Base-by-base conservation (phyloP, 2,797 vertebrate species). In the Gouania willdenowi region DNA sequence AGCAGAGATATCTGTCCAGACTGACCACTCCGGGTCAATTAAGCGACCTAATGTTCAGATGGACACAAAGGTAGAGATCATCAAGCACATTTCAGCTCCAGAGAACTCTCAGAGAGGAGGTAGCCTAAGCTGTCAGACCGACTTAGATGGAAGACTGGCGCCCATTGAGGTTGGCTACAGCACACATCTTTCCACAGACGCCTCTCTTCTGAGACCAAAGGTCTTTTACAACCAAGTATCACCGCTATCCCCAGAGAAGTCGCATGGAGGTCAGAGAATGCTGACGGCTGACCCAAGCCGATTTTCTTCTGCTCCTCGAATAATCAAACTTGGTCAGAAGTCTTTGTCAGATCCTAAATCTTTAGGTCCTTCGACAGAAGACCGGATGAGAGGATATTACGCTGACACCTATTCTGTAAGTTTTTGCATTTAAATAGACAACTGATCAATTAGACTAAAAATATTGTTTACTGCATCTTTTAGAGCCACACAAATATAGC, bases 1-100 rank as follows among this genome's bases (percentile, higher is more conserved):
- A 28, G 92, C 95, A 29, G 96, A 99, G 82, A 98, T 95, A 66
- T 99, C 97, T 28, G 96, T 99, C 24, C 97, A 99, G 82, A 99
- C 97, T 13, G 97, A 99, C 70, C 92, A 96, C 22, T 91, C 93
- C 19, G 97, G 95, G 67, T 91, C 89, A 26, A 91, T 98, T 74
- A 92, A 91, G 77, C 91, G 87, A 25, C 95, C 97, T 42, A 93
- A 90, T 29, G 36, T 96, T 31, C 88, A 90, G 54, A 72, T 93
- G 72, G 94, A 98, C 69, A 91, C 94, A 27, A 96, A 94, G 59
- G 90, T 98, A 73, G 94, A 98, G 90, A 94, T 98, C 28, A 79
- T 94, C 75, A 95, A 94, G 50, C 93, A 98, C 53, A 96, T 98
- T 80, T 98, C 94, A 67, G 93, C 94, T 66, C 92, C 94, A 60